Evolutionary conservation across 2,888 invertebrate genomes (phyloP).

Genomic region (Pseudoips prasinana): DNA sequence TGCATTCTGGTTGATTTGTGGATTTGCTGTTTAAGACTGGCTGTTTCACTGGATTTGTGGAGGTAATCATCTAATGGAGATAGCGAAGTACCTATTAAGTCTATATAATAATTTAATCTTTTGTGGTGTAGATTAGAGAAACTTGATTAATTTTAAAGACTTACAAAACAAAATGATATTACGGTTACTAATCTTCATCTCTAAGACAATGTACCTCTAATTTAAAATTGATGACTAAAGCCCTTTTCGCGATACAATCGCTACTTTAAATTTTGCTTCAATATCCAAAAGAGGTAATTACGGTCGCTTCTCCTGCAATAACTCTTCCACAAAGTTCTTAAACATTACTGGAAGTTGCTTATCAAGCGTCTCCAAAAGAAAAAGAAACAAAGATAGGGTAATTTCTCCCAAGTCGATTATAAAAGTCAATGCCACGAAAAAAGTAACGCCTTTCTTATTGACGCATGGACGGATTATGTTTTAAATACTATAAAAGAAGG

Average conservation of each 20-base stretch:
- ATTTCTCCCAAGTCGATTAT: slow-evolving; percentile 32
- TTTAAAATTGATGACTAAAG: not conserved
- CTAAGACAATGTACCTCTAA: not conserved
- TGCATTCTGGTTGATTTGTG: slow-evolving; percentile 31
- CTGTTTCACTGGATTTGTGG: slow-evolving; percentile 14
- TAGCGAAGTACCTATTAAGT: no score
- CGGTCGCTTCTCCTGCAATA: slow-evolving; percentile 13
- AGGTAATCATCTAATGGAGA: no score
- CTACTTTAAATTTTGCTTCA: not conserved
- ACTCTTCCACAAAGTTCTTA: slow-evolving; percentile 17
- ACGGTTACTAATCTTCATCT: not conserved
- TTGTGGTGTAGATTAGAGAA: no score
- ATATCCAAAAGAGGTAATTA: slow-evolving; percentile 14
- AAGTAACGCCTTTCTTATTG: slow-evolving; percentile 30
- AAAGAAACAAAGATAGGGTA: slow-evolving; percentile 21
- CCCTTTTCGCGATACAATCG: not conserved
- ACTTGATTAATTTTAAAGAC: no score
- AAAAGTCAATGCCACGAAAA: slow-evolving; percentile 35
- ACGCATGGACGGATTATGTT: slow-evolving; percentile 12
- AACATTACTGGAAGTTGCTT: slow-evolving; percentile 23
- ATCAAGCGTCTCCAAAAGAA: slow-evolving; percentile 24
- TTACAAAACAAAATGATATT: no score
- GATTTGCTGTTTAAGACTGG: slow-evolving; percentile 24
- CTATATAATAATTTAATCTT: no score
- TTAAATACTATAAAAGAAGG: not conserved